These are phyloP conservation scores for Eristalis tenax DNA, from an alignment of 2,888 invertebrate genomes.

Conservation along the genomic window DNA sequence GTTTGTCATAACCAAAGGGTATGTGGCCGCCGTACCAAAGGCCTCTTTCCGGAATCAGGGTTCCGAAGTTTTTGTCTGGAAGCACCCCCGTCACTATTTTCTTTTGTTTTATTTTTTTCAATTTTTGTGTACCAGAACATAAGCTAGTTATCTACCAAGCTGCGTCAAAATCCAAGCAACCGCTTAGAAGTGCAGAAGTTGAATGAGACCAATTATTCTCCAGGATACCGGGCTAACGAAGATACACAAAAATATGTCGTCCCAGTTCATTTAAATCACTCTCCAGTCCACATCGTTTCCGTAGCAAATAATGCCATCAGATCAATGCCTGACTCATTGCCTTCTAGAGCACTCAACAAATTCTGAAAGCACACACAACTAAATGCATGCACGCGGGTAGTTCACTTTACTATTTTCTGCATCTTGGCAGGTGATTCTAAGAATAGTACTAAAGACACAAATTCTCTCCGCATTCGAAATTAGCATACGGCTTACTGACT, in stretches of 20 bases:
- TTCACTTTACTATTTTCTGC: neutral
- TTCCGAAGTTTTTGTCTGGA: too few relatives aligned
- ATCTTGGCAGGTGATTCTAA: slow-evolving; percentile 8
- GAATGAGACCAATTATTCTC: neutral
- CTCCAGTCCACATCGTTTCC: neutral
- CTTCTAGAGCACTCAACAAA: neutral
- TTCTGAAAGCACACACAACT: neutral
- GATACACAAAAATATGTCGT: neutral
- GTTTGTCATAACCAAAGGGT: too few relatives aligned
- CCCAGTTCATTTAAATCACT: neutral
- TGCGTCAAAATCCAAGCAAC: too few relatives aligned
- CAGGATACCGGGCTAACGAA: slow-evolving; percentile 1
- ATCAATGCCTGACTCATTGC: neutral
- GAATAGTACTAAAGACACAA: slow-evolving; percentile 1
- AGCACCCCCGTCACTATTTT: too few relatives aligned
- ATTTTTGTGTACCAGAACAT: too few relatives aligned
- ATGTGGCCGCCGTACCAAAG: too few relatives aligned
- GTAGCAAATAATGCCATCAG: neutral
- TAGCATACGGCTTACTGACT: slow-evolving; percentile 19
- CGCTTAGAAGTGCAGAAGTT: too few relatives aligned
- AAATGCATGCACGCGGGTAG: slow-evolving; percentile 2
- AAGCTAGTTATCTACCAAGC: too few relatives aligned
- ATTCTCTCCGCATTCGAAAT: slow-evolving; percentile 6
- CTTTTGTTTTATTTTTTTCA: too few relatives aligned
- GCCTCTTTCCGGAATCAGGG: too few relatives aligned